Base-by-base conservation (phyloP, 1,140 invertebrate species). In the Ruditapes philippinarum region DNA sequence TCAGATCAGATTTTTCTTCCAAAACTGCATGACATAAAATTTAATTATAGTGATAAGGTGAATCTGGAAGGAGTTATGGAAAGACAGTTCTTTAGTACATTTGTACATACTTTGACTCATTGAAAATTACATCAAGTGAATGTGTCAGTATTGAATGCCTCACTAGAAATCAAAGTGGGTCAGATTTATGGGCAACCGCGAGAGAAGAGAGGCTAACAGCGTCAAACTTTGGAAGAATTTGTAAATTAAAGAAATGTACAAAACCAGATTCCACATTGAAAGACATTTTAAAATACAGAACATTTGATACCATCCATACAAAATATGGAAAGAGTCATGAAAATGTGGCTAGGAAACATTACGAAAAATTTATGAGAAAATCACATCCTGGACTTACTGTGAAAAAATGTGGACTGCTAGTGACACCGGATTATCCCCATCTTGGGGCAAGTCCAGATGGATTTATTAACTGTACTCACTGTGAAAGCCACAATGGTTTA, bases 251-350 rank as follows among this genome's bases (percentile, higher is more conserved):
- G 51, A 38, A 31, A 42, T n/a, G 1, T 2, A 87, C 70, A 17
- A 12, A 19, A 33, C 84, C 70, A 28, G 84, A 87, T 40, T 2
- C n/a, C 65, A 22, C 36, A 81, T 19, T 70, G 65, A 68, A 45
- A 49, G 38, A 79, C 68, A 1, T 22, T 7, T 7, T 45, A 14
- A 45, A 51, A 28, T 73, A 76, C 25, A 45, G 7, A 7, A 74
- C 42, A 40, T 33, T 62, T 31, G 62, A 51, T 14, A 31, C 49
- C 36, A 57, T 45, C 51, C 36, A n/a, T 36, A 49, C 70, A 19
- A 80, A 14, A 89, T 89, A 76, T 9, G 40, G 51, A 76, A 28
- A 14, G n/a, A 19, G 62, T 31, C 84, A 86, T 76, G 83, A 86
- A 25, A 17, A 4, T 28, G 33, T 36, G 0, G 70, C 84, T 11